These are phyloP conservation scores for Phasianus colchicus DNA, from an alignment of 2,113 vertebrate species.

Conservation along the genomic window DNA sequence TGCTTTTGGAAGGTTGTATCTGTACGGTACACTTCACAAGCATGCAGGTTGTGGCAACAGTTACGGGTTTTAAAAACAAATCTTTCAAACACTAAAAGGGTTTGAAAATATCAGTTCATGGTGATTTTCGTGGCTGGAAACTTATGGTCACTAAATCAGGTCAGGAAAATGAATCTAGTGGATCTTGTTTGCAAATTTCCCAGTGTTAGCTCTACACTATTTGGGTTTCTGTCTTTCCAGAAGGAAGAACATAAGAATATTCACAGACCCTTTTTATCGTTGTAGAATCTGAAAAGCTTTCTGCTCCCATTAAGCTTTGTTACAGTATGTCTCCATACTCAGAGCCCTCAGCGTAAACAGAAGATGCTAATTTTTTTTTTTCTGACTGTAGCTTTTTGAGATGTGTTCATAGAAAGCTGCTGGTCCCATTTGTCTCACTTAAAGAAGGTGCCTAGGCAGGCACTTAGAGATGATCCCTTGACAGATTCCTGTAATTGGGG, in stretches of 20 bases:
- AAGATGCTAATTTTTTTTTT: neutral
- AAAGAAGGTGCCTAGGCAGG: neutral
- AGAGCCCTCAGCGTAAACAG: neutral
- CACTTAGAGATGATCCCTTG: neutral
- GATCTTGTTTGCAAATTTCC: neutral
- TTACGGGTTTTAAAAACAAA: neutral
- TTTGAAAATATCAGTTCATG: neutral
- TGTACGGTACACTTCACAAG: neutral
- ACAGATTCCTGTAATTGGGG: neutral
- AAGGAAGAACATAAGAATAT: neutral
- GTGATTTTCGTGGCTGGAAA: neutral
- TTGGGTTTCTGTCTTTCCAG: neutral
- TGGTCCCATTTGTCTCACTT: conserved; percentile 38
- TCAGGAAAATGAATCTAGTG: neutral
- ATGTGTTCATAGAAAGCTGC: neutral
- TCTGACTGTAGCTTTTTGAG: neutral
- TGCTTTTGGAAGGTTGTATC: neutral
- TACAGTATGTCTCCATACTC: neutral
- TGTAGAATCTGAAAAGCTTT: neutral
- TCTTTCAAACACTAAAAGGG: neutral
- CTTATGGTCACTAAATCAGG: neutral
- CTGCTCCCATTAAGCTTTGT: conserved; percentile 14
- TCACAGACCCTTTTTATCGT: conserved; percentile 32
- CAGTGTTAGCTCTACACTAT: neutral
- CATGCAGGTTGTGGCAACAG: neutral